These are phyloP conservation scores for Myanophis thanlyinensis DNA, from an alignment of 2,113 vertebrate genomes.

Conservation along the genomic window DNA sequence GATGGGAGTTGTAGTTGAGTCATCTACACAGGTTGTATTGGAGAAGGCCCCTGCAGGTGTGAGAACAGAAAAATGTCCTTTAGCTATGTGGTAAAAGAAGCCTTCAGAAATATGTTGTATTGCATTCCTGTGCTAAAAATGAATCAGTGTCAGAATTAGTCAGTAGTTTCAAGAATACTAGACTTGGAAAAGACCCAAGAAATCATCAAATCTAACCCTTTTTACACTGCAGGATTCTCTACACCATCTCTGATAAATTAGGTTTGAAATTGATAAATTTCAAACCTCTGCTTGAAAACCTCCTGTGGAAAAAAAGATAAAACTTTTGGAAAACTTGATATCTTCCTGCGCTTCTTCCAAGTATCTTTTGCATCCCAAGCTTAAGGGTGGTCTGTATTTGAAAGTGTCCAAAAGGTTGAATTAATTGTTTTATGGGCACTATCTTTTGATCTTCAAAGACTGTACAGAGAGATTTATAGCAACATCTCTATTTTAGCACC, in stretches of 20 bases:
- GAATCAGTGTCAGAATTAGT: background rate
- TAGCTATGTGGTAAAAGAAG: background rate
- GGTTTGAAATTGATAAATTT: no score
- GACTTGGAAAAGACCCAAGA: background rate
- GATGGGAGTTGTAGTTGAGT: background rate
- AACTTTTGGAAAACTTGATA: background rate
- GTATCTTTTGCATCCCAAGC: background rate
- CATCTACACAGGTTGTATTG: background rate
- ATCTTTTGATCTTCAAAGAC: background rate
- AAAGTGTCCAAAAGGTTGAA: background rate
- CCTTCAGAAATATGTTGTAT: background rate
- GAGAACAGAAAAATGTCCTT: background rate
- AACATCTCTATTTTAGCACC: background rate
- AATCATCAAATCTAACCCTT: background rate
- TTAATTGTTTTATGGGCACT: background rate
- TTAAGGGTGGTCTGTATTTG: background rate
- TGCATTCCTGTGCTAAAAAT: background rate
- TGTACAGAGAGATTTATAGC: background rate
- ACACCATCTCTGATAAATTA: background rate
- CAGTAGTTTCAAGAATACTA: background rate
- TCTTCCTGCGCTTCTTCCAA: background rate
- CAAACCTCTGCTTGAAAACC: background rate
- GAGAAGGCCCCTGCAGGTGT: background rate
- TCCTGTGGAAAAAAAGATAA: background rate
- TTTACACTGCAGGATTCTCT: background rate